Percentiles rank a stretch among this genome's conserved stretches.
phyloP scores from a whole-genome alignment of 2,113 vertebrate genomes.

The Zosterops hypoxanthus region DNA sequence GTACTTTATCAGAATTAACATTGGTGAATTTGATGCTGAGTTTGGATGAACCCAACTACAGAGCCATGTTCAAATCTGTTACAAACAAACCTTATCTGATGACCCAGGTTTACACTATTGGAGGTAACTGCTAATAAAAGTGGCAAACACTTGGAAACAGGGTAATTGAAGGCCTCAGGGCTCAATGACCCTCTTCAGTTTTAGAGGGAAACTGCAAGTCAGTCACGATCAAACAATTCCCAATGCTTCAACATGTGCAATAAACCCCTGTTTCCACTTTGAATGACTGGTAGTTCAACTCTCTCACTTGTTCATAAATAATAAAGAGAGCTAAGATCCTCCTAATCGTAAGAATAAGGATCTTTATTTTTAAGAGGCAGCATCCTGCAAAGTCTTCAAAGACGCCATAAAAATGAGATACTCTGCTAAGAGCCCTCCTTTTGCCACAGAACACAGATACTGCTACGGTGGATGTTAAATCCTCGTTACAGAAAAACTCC shows the following conservation, averaged over 20 bases:
- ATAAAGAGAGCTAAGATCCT: not conserved
- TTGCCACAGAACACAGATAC: not conserved
- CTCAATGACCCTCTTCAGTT: not conserved
- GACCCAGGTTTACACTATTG: not conserved
- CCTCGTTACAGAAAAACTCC: not conserved
- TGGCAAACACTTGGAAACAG: not conserved
- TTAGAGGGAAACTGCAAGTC: not conserved
- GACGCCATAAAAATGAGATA: not conserved
- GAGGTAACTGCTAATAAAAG: not conserved
- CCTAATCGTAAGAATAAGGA: not conserved
- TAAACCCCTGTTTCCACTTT: not conserved
- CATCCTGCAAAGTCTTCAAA: not conserved
- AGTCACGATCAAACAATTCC: not conserved
- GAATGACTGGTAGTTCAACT: not conserved
- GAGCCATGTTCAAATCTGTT: not conserved
- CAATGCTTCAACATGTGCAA: not conserved
- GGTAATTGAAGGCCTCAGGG: not conserved
- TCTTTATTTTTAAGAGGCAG: not conserved
- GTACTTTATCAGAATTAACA: not conserved
- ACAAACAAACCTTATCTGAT: not conserved
- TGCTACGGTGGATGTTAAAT: not conserved
- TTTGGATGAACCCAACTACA: not conserved
- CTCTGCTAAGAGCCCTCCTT: not conserved
- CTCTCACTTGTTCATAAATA: not conserved
- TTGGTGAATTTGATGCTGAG: rapidly evolving